These are phyloP conservation scores for Penaeus indicus DNA, from an alignment of 1,140 invertebrate genomes.

Conservation along the genomic window DNA sequence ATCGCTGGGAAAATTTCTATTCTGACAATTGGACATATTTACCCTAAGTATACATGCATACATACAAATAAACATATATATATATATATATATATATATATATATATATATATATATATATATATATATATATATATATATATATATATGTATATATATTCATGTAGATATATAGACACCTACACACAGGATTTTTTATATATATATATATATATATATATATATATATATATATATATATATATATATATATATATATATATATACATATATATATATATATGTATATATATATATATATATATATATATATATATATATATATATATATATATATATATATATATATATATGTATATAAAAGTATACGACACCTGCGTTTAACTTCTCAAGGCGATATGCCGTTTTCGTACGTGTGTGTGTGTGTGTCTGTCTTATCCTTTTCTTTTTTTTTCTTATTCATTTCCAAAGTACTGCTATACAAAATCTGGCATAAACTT, in stretches of 20 bases:
- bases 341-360: neutral
- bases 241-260: conserved; percentile 19
- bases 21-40: no score
- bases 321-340: conserved; percentile 1
- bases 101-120: conserved; percentile 22
- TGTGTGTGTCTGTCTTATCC: no score
- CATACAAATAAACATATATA: neutral
- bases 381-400: neutral
- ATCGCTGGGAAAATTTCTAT: neutral
- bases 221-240: conserved; percentile 14
- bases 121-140: conserved; percentile 15
- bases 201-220: conserved; percentile 22
- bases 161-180: neutral
- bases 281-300: conserved; percentile 19
- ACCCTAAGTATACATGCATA: neutral
- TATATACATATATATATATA: conserved; percentile 9
- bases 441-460: no score
- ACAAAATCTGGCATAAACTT: no score
- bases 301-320: conserved; percentile 22
- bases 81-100: conserved; percentile 14
- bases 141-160: conserved; percentile 10
- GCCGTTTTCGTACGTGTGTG: no score
- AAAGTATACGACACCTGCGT: neutral
- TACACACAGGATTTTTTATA: neutral
- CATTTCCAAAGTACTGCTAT: no score